Conservation (phyloP, 2,888 invertebrate genomes). For the Megastigmus dorsalis region DNA sequence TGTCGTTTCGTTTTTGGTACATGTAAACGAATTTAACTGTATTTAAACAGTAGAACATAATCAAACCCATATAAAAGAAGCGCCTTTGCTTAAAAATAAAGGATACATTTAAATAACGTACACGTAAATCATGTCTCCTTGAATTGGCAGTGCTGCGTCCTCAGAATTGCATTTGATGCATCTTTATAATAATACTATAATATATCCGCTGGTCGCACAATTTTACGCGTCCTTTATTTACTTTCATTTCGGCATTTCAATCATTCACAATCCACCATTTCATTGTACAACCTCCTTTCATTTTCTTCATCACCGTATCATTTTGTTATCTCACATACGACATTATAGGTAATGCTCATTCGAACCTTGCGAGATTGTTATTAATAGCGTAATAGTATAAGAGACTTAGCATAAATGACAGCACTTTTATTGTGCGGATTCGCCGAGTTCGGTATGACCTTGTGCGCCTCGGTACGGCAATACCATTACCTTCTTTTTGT, state of each 20-base stretch:
- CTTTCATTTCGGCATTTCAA: slow-evolving; percentile 4
- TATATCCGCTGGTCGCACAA: slow-evolving; percentile 44
- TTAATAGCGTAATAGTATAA: slow-evolving; percentile 28
- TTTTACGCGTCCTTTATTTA: slow-evolving; percentile 30
- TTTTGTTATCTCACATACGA: neutral
- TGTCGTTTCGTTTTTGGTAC: slow-evolving; percentile 26
- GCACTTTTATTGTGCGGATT: slow-evolving; percentile 20
- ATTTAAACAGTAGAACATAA: slow-evolving; percentile 17
- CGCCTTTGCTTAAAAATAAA: neutral
- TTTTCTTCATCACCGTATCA: neutral
- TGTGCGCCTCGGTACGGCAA: slow-evolving; percentile 8
- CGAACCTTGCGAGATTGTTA: slow-evolving; percentile 22
- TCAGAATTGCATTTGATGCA: slow-evolving; percentile 32
- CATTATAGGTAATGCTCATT: too few species aligned
- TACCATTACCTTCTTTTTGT: slow-evolving; percentile 24
- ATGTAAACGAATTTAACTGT: slow-evolving; percentile 19
- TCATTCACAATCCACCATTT: neutral
- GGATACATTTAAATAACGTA: neutral
- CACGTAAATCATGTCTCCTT: neutral
- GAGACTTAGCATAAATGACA: slow-evolving; percentile 22
- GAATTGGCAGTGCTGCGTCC: slow-evolving; percentile 35
- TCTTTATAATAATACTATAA: slow-evolving; percentile 23
- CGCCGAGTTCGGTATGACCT: slow-evolving; percentile 2
- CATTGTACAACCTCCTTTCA: neutral
- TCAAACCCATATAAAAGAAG: neutral